Percentiles rank a stretch among this genome's conserved stretches.
These are phyloP conservation scores for Phengaris alcon DNA, from an alignment of 2,888 invertebrate genomes.

Conservation along the genomic window DNA sequence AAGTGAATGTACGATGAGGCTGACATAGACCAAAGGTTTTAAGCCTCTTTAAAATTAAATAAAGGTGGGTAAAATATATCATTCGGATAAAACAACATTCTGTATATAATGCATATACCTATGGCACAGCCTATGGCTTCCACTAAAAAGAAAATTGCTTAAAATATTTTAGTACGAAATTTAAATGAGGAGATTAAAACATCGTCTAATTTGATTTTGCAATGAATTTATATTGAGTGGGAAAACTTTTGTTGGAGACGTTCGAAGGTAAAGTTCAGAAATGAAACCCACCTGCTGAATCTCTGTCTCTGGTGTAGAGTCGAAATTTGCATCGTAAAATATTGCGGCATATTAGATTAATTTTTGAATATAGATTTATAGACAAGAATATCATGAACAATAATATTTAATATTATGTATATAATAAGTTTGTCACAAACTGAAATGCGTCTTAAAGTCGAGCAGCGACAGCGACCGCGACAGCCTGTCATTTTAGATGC, in stretches of 20 bases:
- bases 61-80: too few relatives aligned
- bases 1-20: too few relatives aligned
- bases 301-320: not conserved
- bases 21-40: too few relatives aligned
- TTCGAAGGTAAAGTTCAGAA: not conserved
- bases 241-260: not conserved
- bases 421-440: too few relatives aligned
- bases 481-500: too few relatives aligned
- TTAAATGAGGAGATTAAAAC: not conserved
- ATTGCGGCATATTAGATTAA: not conserved
- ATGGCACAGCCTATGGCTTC: too few relatives aligned
- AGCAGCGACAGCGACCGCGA: too few relatives aligned
- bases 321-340: constrained; percentile 4
- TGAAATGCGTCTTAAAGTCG: too few relatives aligned
- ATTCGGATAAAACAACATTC: too few relatives aligned
- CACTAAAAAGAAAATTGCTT: not conserved
- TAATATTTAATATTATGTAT: not conserved
- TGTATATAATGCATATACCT: too few relatives aligned
- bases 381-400: too few relatives aligned
- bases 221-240: not conserved
- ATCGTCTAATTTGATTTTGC: not conserved
- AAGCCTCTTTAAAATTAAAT: too few relatives aligned
- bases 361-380: not conserved
- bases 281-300: constrained; percentile 9
- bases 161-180: not conserved